Percentiles rank a stretch among this genome's conserved stretches.
Evolutionary conservation across 2,888 invertebrate species (phyloP).

Genomic region (Drosophila rubida): DNA sequence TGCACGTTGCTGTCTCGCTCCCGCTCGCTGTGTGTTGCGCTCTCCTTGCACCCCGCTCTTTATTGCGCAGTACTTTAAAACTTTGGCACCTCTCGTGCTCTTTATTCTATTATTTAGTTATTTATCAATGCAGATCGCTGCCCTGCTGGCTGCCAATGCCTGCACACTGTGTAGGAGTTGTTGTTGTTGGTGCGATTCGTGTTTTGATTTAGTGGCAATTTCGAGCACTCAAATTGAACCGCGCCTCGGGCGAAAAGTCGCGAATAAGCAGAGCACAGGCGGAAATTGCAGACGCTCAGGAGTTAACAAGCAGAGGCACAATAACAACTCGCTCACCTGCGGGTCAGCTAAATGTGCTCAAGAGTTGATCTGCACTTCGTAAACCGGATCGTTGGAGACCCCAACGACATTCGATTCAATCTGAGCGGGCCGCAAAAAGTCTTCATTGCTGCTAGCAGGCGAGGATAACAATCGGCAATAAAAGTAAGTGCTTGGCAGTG

Average conservation of each 20-base stretch:
- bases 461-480: slow-evolving; percentile 15
- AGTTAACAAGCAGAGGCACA: slow-evolving; percentile 55
- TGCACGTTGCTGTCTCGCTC: neutral
- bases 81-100: slow-evolving; percentile 66
- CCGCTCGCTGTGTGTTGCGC: neutral
- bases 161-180: slow-evolving; percentile 64
- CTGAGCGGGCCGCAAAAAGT: neutral
- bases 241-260: slow-evolving; percentile 53
- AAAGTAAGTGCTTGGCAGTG: neutral
- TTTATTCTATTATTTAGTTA: slow-evolving; percentile 77
- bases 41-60: neutral
- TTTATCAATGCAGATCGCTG: slow-evolving; percentile 65
- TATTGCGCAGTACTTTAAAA: slow-evolving; percentile 54
- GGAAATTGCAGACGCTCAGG: slow-evolving; percentile 63
- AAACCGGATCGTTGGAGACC: neutral
- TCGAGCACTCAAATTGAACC: slow-evolving; percentile 66
- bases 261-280: slow-evolving; percentile 64
- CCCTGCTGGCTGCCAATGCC: slow-evolving; percentile 36
- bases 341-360: slow-evolving; percentile 34
- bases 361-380: neutral
- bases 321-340: slow-evolving; percentile 41
- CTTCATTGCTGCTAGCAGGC: too few relatives aligned
- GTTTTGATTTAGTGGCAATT: slow-evolving; percentile 79
- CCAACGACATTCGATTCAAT: neutral
- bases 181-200: slow-evolving; percentile 28